Percentiles rank a stretch among this genome's conserved stretches.
These are phyloP conservation scores for Ptilonorhynchus violaceus DNA, from an alignment of 2,113 vertebrate genomes.

Conservation along the genomic window DNA sequence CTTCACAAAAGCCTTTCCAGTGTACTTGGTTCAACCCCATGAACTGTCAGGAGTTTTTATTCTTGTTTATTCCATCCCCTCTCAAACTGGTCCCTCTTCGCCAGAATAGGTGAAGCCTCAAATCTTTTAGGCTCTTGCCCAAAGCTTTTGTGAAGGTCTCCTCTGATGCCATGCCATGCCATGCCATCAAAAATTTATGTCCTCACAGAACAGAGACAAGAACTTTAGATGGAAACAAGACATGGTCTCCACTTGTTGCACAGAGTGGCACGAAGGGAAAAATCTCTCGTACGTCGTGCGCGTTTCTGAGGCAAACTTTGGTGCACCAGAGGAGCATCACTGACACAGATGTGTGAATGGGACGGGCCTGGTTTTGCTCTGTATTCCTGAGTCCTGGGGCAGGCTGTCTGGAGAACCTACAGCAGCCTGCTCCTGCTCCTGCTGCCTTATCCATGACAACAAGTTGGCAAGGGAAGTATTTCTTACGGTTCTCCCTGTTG, in stretches of 20 bases:
- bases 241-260: neutral
- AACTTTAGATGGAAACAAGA: neutral
- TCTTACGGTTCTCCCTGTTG: neutral
- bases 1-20: neutral
- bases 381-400: neutral
- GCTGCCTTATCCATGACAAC: neutral
- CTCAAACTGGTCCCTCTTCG: neutral
- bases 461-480: constrained; percentile 1
- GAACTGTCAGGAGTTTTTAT: neutral
- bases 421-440: neutral
- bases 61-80: neutral
- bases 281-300: fast-evolving
- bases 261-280: neutral
- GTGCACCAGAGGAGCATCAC: neutral
- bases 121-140: neutral
- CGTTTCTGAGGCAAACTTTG: neutral
- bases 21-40: neutral
- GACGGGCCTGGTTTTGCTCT: neutral
- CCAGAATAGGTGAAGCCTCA: neutral
- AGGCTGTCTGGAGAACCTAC: neutral
- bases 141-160: neutral
- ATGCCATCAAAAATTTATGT: neutral
- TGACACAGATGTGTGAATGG: neutral
- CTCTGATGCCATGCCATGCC: neutral
- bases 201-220: neutral